Conservation (phyloP, 2,888 invertebrate species). For the Cyclophora punctaria region DNA sequence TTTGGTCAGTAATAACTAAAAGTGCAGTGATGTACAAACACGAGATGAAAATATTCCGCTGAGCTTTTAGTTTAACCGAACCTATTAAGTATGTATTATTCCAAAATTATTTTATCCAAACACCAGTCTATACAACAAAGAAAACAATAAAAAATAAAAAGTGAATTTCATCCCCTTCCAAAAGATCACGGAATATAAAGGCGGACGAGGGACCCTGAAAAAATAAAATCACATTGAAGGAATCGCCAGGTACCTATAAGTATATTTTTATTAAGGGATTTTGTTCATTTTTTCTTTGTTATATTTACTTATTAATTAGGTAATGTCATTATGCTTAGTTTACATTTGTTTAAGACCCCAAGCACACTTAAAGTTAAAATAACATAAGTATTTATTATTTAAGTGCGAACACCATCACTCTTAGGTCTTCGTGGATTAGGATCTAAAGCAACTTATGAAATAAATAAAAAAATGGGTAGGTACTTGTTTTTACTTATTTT, state of each 20-base stretch:
- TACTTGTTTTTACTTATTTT: too few species aligned
- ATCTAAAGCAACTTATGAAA: too few species aligned
- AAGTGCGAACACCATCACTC: too few species aligned
- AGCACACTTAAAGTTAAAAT: background rate
- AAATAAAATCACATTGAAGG: constrained; percentile 12
- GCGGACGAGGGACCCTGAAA: constrained; percentile 48
- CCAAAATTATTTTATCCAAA: constrained; percentile 35
- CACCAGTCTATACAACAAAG: constrained; percentile 49
- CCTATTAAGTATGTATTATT: too few species aligned
- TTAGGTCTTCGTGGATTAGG: too few species aligned
- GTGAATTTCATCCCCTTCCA: constrained; percentile 41
- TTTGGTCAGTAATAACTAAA: too few species aligned
- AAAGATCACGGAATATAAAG: constrained; percentile 32
- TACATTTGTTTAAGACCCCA: background rate
- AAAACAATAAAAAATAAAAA: constrained; percentile 55
- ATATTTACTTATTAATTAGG: background rate
- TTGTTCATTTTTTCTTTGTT: background rate
- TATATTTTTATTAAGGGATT: background rate
- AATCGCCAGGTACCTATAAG: background rate
- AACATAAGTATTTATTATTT: background rate
- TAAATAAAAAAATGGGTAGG: too few species aligned
- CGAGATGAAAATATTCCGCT: too few species aligned
- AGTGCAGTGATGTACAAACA: too few species aligned
- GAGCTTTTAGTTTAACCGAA: too few species aligned
- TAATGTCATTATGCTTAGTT: background rate